Evolutionary conservation across 2,888 invertebrate genomes (phyloP).

Genomic region (Volucella bombylans): DNA sequence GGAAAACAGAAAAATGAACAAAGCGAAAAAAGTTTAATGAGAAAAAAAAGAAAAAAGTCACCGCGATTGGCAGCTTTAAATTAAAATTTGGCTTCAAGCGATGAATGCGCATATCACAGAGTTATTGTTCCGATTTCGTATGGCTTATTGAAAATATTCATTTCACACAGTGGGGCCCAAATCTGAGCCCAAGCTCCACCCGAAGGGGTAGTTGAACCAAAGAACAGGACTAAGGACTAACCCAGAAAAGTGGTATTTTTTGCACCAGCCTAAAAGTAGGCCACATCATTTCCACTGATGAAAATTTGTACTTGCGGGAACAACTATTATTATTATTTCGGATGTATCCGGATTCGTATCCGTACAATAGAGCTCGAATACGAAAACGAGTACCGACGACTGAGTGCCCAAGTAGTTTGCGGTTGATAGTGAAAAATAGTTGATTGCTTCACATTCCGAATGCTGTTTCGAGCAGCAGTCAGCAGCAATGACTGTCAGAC

Average conservation of each 20-base stretch:
- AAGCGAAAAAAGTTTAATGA: constrained; percentile 4
- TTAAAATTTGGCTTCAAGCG: constrained; percentile 59
- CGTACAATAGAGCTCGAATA: constrained; percentile 14
- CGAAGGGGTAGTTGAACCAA: constrained; percentile 2
- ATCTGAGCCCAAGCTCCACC: background rate
- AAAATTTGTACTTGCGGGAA: constrained; percentile 44
- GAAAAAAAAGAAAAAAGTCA: constrained; percentile 25
- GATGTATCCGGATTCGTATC: constrained; percentile 12
- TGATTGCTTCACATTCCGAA: constrained; percentile 54
- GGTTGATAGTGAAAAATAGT: constrained; percentile 51
- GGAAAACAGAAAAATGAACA: constrained; percentile 21
- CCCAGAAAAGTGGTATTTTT: background rate
- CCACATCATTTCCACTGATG: constrained; percentile 55
- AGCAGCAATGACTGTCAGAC: constrained; percentile 10
- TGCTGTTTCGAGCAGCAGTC: background rate
- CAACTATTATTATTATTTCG: constrained; percentile 60
- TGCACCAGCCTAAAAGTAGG: constrained; percentile 44
- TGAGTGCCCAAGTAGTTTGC: constrained; percentile 30
- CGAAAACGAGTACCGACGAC: background rate
- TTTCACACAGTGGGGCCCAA: constrained; percentile 8
- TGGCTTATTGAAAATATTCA: constrained; percentile 54
- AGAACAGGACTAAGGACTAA: background rate
- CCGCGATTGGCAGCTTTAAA: constrained; percentile 57
- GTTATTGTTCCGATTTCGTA: constrained; percentile 61
- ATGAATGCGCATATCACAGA: constrained; percentile 30